Percentiles rank a stretch among this genome's conserved stretches.
phyloP scores from a whole-genome alignment of 2,888 invertebrate genomes.

The Ormyrus thymus region DNA sequence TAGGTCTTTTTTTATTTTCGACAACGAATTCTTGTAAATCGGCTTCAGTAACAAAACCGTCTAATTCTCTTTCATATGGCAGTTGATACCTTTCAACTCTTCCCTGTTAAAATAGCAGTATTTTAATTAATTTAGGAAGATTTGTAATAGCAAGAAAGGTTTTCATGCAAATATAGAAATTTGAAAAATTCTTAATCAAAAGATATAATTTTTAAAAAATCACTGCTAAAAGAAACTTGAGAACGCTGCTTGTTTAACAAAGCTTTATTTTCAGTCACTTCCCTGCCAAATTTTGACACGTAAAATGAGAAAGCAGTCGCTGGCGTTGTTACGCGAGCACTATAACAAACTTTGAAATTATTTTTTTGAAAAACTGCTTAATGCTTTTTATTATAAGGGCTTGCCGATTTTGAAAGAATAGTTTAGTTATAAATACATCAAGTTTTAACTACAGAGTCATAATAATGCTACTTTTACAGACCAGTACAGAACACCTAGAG shows the following conservation, averaged over 20 bases:
- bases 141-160: background rate
- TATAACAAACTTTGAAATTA: too few species aligned
- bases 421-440: too few species aligned
- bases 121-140: background rate
- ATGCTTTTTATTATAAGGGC: too few species aligned
- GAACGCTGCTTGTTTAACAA: too few species aligned
- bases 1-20: conserved; percentile 90
- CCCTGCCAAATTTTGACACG: conserved; percentile 70
- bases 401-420: too few species aligned
- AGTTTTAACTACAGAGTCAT: too few species aligned
- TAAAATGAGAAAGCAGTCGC: too few species aligned
- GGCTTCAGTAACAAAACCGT: conserved; percentile 91
- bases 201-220: conserved; percentile 1
- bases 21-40: conserved; percentile 98
- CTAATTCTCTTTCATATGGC: conserved; percentile 94
- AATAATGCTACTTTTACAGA: too few species aligned
- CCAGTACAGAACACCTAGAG: conserved; percentile 80
- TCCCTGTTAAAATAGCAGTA: conserved; percentile 69
- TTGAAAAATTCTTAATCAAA: conserved; percentile 11
- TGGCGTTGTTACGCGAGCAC: too few species aligned
- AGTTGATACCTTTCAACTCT: conserved; percentile 89
- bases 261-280: too few species aligned
- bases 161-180: background rate
- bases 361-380: too few species aligned
- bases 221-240: background rate